These are phyloP conservation scores for Orthonychiurus folsomi DNA, from an alignment of 2,888 invertebrate species.

Conservation along the genomic window DNA sequence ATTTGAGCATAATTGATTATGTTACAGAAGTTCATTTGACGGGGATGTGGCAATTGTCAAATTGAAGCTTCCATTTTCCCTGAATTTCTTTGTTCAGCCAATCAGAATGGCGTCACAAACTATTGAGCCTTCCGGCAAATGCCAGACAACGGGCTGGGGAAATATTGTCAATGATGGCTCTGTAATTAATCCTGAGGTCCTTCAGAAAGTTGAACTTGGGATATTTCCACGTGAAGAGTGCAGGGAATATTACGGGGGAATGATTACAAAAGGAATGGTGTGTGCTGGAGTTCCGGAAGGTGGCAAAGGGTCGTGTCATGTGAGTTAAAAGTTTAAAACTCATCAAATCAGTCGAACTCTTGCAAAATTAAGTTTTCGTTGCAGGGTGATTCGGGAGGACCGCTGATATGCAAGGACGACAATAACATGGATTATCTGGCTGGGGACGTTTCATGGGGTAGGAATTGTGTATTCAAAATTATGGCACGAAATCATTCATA, in stretches of 20 bases:
- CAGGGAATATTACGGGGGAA: conserved; percentile 27
- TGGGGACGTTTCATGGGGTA: conserved; percentile 38
- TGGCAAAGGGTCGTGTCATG: conserved; percentile 39
- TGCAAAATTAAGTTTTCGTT: conserved; percentile 18
- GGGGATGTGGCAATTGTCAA: conserved; percentile 42
- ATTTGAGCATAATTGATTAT: background rate
- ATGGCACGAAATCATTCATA: too few species aligned
- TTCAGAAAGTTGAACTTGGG: conserved; percentile 41
- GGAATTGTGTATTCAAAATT: too few species aligned
- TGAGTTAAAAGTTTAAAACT: background rate
- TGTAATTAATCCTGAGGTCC: conserved; percentile 35
- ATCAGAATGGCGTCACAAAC: conserved; percentile 14
- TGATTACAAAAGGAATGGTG: conserved; percentile 22
- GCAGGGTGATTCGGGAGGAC: conserved; percentile 46
- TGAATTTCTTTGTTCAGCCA: conserved; percentile 22
- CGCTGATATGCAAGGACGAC: conserved; percentile 42
- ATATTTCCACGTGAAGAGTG: conserved; percentile 38
- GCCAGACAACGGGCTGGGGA: conserved; percentile 42
- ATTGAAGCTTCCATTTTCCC: conserved; percentile 32
- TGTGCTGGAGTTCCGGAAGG: conserved; percentile 22
- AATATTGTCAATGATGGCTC: conserved; percentile 38
- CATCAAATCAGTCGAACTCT: background rate
- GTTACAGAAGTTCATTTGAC: conserved; percentile 32
- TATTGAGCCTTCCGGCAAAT: conserved; percentile 29
- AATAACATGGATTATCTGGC: conserved; percentile 43